Percentiles rank a stretch among this genome's conserved stretches.
phyloP scores from a whole-genome alignment of 2,888 invertebrate species.

The Villa cingulata region DNA sequence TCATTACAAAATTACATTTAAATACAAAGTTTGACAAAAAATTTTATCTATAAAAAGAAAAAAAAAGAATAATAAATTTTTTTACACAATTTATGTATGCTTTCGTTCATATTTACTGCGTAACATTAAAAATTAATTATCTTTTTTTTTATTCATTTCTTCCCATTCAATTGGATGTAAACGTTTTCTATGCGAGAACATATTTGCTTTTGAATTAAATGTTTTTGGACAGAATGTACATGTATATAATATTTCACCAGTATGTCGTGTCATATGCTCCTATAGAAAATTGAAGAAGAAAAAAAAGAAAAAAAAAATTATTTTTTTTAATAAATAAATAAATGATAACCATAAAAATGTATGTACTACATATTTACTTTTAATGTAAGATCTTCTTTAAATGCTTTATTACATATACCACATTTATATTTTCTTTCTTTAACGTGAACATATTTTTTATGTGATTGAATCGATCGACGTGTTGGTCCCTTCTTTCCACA shows the following conservation, averaged over 20 bases:
- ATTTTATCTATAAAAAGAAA: too few relatives aligned
- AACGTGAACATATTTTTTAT: slow-evolving; percentile 16
- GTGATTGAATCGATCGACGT: slow-evolving; percentile 15
- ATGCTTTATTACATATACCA: slow-evolving; percentile 15
- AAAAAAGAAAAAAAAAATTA: neutral
- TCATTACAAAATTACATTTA: too few relatives aligned
- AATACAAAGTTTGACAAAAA: too few relatives aligned
- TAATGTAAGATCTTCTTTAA: slow-evolving; percentile 14
- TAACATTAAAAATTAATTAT: too few relatives aligned
- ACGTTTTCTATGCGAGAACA: slow-evolving; percentile 19
- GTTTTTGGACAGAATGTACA: slow-evolving; percentile 18
- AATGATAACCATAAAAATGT: too few relatives aligned
- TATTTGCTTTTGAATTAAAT: slow-evolving; percentile 18
- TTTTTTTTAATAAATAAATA: too few relatives aligned
- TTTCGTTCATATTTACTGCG: too few relatives aligned
- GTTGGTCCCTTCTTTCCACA: slow-evolving; percentile 18
- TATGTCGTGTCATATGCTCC: slow-evolving; percentile 19
- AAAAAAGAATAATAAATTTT: too few relatives aligned
- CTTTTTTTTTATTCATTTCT: slow-evolving; percentile 9
- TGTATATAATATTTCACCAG: slow-evolving; percentile 18
- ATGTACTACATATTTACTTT: slow-evolving; percentile 5
- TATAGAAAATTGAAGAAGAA: slow-evolving; percentile 4
- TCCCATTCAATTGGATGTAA: slow-evolving; percentile 16
- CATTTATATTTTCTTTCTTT: slow-evolving; percentile 15
- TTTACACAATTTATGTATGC: too few relatives aligned